A percentile compares a stretch with the other conserved stretches of the same genome.
Evolutionary conservation across 1,140 invertebrate genomes (phyloP).

Genomic region (Colletes gigas): DNA sequence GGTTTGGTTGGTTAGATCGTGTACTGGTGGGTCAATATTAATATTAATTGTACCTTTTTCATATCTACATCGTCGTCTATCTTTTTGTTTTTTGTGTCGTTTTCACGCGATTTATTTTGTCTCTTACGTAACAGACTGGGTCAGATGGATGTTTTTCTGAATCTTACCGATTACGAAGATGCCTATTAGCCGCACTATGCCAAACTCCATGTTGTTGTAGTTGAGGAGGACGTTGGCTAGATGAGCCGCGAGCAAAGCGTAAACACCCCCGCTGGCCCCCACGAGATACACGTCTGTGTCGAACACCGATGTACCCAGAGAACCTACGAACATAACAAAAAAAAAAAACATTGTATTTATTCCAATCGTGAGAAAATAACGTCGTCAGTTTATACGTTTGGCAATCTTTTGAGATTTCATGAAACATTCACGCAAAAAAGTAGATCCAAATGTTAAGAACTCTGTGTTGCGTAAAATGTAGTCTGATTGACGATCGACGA

Average conservation of each 20-base stretch:
- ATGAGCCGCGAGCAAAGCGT: slow-evolving; percentile 96
- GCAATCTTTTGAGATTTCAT: not conserved
- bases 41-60: no score
- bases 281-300: slow-evolving; percentile 96
- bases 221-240: slow-evolving; percentile 97
- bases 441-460: no score
- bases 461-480: no score
- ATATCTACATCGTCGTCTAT: no score
- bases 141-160: not conserved
- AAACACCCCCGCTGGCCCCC: slow-evolving; percentile 96
- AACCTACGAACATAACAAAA: slow-evolving; percentile 81
- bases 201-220: slow-evolving; percentile 98
- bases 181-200: slow-evolving; percentile 92
- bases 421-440: no score
- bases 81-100: no score
- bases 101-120: no score
- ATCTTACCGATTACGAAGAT: slow-evolving; percentile 94
- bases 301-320: slow-evolving; percentile 96
- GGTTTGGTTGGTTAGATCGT: no score
- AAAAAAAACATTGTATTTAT: not conserved
- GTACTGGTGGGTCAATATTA: no score
- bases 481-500: no score
- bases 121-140: no score
- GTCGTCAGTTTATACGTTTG: not conserved
- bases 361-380: not conserved